phyloP scores from a whole-genome alignment of 2,888 invertebrate species.

The Conistra vaccinii region DNA sequence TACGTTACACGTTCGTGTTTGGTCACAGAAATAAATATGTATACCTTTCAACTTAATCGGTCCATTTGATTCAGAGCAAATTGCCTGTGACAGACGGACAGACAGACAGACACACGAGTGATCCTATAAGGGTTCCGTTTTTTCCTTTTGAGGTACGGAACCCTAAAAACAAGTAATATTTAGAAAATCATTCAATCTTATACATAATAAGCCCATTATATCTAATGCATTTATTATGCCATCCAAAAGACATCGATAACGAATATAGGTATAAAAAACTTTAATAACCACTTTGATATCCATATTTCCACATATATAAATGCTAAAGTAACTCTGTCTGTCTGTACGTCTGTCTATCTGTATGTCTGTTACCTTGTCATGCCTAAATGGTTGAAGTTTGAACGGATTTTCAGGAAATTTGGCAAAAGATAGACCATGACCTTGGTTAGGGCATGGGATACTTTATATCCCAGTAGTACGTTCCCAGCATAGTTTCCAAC shows the following conservation, averaged over 20 bases:
- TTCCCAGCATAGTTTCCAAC: background rate
- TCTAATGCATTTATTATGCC: background rate
- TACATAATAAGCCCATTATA: background rate
- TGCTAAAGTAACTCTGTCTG: background rate
- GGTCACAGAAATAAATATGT: too few relatives aligned
- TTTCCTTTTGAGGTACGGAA: too few relatives aligned
- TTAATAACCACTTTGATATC: background rate
- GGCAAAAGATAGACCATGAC: too few relatives aligned
- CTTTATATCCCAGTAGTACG: background rate
- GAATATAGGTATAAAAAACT: conserved; percentile 15
- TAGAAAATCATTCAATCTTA: too few relatives aligned
- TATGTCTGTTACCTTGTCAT: background rate
- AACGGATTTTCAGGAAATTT: background rate
- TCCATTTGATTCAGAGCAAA: too few relatives aligned
- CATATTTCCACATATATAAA: background rate
- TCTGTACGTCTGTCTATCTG: background rate
- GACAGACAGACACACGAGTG: too few relatives aligned
- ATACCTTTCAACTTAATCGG: too few relatives aligned
- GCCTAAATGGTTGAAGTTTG: background rate
- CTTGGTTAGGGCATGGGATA: too few relatives aligned
- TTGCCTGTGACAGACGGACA: too few relatives aligned
- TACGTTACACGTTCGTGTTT: too few relatives aligned
- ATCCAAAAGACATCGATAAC: background rate
- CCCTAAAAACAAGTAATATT: background rate
- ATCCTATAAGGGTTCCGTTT: too few relatives aligned